Evolutionary conservation across 2,888 invertebrate genomes (phyloP), one percentile per base, ranked within the genome.

Genomic region (Ornithoptera priamus): DNA sequence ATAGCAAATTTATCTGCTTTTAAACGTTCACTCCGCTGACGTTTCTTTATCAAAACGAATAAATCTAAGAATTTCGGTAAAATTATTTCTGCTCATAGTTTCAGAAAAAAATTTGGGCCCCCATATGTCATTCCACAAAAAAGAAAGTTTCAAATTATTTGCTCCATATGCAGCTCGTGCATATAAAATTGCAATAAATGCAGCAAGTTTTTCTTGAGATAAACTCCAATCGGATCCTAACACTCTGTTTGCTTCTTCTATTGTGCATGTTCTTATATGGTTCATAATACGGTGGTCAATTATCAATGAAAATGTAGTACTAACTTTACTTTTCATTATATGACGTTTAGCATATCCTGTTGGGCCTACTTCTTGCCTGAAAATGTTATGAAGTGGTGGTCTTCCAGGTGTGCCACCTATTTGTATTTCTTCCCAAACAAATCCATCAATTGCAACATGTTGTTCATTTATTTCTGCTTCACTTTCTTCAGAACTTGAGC

Each of bases 51-150:
- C 68, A 68, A 63, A 68, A 63, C 68, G 59, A 63, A 68, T 68
- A 63, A 59, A 63, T 59, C 67, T 53, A 56, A 67, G 42, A 68
- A 68, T 68, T 68, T 68, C 67, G 58, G 64, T 60, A 60, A 68
- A 63, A 62, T 63, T 42, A 24, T 46, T 74, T 20, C 61, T 75
- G 20, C 65, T 67, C 59, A 69, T 67, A 46, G 61, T 71, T 57
- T 53, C 73, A 10, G 68, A 18, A 18, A 66, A 71, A 67, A 72
- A 74, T 71, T 36, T 70, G 15, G 12, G 71, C 58, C 63, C 74
- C 36, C 39, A 68, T 56, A 72, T 64, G 8, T 57, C 36, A 57
- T 65, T 65, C 65, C 65, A 65, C 57, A 65, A 59, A 59, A 59
- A 65, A 58, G 58, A 65, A 65, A 59, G 39, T 46, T 65, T 65